Evolutionary conservation across 2,888 invertebrate genomes (phyloP), one percentile per base, ranked within the genome.

Genomic region (Ctenicera cuprea): DNA sequence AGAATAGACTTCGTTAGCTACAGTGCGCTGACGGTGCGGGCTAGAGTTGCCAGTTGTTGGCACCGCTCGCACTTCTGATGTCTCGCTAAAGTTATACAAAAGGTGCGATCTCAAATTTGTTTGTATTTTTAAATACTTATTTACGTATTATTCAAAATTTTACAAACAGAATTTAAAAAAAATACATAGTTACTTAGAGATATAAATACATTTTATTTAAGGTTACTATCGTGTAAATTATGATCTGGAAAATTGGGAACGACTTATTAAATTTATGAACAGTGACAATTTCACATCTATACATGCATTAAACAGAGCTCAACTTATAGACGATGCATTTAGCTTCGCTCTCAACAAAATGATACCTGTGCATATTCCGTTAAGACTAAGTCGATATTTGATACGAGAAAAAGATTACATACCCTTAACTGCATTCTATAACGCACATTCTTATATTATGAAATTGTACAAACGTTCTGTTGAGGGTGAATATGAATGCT

Each of bases 191-290:
- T n/a, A n/a, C n/a, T n/a, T n/a, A n/a, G n/a, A n/a, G n/a, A n/a
- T n/a, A n/a, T n/a, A n/a, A n/a, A n/a, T n/a, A n/a, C n/a, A n/a
- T n/a, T n/a, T n/a, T n/a, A n/a, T 63, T 78, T 89, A 66, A 88
- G 92, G 91, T 75, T 92, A 89, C 83, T 94, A 92, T 86, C 88
- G 94, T 80, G 91, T 94, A 4, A 92, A 93, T 82, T 95, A 95
- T 78, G 94, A 95, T 48, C 77, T 81, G 0, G 83, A 84, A 0
- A 94, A 94, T 83, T 95, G 94, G 94, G 82, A 87, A 0, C 87
- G 90, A 0, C 83, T 94, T 1, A 86, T 87, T 0, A 77, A 80
- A 0, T 89, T 87, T 3, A 82, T 93, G 54, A 81, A 83, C 11
- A 79, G 74, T 0, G 85, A 89, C 0, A 86, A 88, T 68, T 87